Evolutionary conservation across 1,140 invertebrate genomes (phyloP).

Genomic region (Bombyx mandarina): DNA sequence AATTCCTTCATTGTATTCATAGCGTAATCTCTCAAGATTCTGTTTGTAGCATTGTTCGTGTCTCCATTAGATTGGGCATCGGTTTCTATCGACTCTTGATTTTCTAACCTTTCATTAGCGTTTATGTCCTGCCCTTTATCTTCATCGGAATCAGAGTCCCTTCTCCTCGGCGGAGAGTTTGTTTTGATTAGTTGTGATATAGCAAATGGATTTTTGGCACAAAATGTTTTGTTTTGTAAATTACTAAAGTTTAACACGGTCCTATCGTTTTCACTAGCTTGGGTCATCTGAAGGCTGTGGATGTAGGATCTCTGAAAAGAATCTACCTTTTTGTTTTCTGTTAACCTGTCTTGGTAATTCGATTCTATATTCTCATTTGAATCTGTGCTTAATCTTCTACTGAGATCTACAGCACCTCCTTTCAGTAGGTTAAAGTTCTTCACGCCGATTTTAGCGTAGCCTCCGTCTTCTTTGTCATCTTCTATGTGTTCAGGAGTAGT

Average conservation of each 20-base stretch:
- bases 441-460: slow-evolving; percentile 59
- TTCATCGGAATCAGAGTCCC: slow-evolving; percentile 66
- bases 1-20: slow-evolving; percentile 84
- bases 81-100: slow-evolving; percentile 34
- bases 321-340: slow-evolving; percentile 55
- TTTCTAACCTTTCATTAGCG: slow-evolving; percentile 53
- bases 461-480: slow-evolving; percentile 42
- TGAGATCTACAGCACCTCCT: slow-evolving; percentile 63
- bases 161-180: slow-evolving; percentile 67
- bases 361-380: slow-evolving; percentile 68
- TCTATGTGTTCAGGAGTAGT: slow-evolving; percentile 42
- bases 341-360: slow-evolving; percentile 58
- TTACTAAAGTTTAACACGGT: slow-evolving; percentile 61
- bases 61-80: slow-evolving; percentile 62
- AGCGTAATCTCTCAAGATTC: slow-evolving; percentile 77
- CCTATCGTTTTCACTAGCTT: slow-evolving; percentile 44
- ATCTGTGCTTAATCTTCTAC: slow-evolving; percentile 64
- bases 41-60: slow-evolving; percentile 51
- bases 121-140: slow-evolving; percentile 60
- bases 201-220: slow-evolving; percentile 71
- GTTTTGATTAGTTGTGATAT: slow-evolving; percentile 71
- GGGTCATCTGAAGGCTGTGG: slow-evolving; percentile 62
- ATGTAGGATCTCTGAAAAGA: slow-evolving; percentile 67
- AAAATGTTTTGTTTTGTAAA: slow-evolving; percentile 68
- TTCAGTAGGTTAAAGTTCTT: slow-evolving; percentile 67